Percentiles rank a stretch among this genome's conserved stretches.
phyloP scores from a whole-genome alignment of 2,888 invertebrate genomes.

The Saturnia japonica region DNA sequence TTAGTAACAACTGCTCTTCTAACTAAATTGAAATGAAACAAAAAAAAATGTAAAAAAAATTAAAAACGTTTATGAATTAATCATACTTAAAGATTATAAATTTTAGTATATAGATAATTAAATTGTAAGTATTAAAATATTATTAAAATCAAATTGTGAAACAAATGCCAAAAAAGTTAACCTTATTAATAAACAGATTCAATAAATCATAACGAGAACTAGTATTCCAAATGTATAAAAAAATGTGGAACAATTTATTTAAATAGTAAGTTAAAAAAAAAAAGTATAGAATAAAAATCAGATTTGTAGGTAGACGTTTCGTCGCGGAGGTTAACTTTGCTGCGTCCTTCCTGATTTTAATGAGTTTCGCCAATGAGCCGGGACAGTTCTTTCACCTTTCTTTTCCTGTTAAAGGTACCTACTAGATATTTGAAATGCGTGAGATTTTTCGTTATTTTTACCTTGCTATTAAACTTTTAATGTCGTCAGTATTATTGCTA shows the following conservation, averaged over 20 bases:
- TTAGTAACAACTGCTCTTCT: too few relatives aligned
- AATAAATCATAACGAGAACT: not conserved
- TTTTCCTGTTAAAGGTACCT: constrained; percentile 26
- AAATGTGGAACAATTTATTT: not conserved
- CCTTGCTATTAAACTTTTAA: not conserved
- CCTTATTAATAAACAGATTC: not conserved
- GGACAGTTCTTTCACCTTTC: constrained; percentile 33
- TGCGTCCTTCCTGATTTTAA: constrained; percentile 70
- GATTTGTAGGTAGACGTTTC: constrained; percentile 27
- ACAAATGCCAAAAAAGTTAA: not conserved
- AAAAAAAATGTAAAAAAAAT: not conserved
- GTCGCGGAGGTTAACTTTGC: constrained; percentile 54
- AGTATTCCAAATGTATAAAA: not conserved
- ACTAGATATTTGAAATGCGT: constrained; percentile 7
- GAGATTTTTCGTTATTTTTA: constrained; percentile 1
- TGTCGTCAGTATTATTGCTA: not conserved
- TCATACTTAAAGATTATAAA: not conserved
- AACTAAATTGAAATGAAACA: too few relatives aligned
- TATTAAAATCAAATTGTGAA: not conserved
- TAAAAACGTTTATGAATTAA: not conserved
- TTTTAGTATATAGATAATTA: not conserved
- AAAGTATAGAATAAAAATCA: not conserved
- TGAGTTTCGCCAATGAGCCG: constrained; percentile 69
- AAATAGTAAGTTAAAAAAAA: not conserved
- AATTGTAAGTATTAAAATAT: not conserved